Conservation (phyloP, 1,140 invertebrate genomes). For the Saccostrea cuccullata region DNA sequence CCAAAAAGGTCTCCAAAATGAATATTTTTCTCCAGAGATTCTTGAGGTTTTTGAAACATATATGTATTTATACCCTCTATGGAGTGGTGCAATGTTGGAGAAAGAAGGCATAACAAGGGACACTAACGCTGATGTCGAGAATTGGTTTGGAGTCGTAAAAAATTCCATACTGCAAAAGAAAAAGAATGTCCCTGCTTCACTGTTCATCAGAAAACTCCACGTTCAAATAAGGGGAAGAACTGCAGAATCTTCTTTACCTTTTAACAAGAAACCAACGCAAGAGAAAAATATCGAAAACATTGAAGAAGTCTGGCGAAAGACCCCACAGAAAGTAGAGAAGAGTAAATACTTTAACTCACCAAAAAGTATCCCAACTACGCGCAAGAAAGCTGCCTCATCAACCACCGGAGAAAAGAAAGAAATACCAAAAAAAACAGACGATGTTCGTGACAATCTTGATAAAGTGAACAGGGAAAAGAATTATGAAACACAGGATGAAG, state of each 20-base stretch:
- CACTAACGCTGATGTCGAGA: not conserved
- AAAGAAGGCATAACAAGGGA: not conserved
- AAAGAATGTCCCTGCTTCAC: not conserved
- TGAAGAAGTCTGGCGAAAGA: not conserved
- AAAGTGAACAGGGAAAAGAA: not conserved
- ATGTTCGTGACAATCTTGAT: not conserved
- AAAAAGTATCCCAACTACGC: not conserved
- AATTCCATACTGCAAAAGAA: not conserved
- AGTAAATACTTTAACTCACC: not conserved
- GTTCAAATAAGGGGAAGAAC: not conserved
- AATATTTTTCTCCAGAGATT: not conserved
- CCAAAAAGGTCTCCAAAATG: not conserved
- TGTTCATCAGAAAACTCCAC: slow-evolving; percentile 7
- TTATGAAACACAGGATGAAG: not conserved
- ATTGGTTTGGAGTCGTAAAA: slow-evolving; percentile 5
- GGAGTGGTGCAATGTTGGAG: not conserved
- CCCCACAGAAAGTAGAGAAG: not conserved
- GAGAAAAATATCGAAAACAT: not conserved
- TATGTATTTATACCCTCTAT: not conserved
- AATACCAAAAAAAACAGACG: not conserved
- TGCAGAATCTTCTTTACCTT: not conserved
- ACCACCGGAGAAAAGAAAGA: not conserved
- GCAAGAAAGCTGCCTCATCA: not conserved
- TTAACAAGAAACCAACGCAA: not conserved
- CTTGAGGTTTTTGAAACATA: not conserved